Base-by-base conservation (phyloP, 2,113 vertebrate species). In the Cyrtonyx montezumae region DNA sequence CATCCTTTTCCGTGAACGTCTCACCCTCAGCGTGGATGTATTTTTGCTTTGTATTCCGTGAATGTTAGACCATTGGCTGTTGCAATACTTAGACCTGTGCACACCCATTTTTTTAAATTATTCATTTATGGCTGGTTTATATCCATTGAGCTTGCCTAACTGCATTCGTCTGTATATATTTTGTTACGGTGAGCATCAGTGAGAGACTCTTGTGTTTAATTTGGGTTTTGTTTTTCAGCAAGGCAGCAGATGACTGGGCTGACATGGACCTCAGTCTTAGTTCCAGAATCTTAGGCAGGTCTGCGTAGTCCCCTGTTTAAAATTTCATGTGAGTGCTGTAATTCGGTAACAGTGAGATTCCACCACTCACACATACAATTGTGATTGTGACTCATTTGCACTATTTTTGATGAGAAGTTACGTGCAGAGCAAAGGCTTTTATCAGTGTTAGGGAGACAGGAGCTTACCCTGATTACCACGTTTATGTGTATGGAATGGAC, bases 1-100 rank as follows among this genome's bases (percentile, higher is more conserved):
- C 73, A 22, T 94, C 84, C 61, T 85, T 20, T 66, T 77, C 68
- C 94, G 25, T 79, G 79, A 88, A 61, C 46, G 58, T 74, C 68
- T 90, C 73, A 48, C 79, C 49, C 40, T 84, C 37, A 28, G 0
- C 78, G 25, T 42, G 34, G 13, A 80, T 84, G 82, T 94, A 43
- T 51, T 65, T 86, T 95, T 80, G 71, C 51, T 74, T 83, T 84
- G 12, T 43, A 18, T 87, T 85, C 43, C 34, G 18, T 75, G 67
- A 79, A 49, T 79, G 43, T 51, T 63, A 59, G 74, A 51, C 56
- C 4, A 4, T 4, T 85, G 82, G 65, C 55, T 87, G 37, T 91
- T 91, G 65, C 37, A 83, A 40, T 80, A 70, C 82, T 94, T 93
- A 61, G 89, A 55, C 81, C 82, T 91, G 40, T 53, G 26, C 79